These are phyloP conservation scores for Panurus biarmicus DNA, from an alignment of 2,113 vertebrate species.

Conservation along the genomic window DNA sequence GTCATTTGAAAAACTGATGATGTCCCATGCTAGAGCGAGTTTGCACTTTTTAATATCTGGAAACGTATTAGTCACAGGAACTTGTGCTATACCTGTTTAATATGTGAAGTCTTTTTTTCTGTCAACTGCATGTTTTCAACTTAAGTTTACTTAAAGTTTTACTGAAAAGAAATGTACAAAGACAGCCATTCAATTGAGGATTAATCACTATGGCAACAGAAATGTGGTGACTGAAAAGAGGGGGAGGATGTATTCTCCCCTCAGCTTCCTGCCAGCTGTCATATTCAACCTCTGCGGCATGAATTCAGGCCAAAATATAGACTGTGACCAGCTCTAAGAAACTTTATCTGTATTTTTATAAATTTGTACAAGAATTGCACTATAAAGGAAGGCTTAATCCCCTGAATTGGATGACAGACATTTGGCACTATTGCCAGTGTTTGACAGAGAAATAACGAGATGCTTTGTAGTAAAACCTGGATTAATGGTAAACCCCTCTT, in stretches of 20 bases:
- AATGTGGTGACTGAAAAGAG: constrained; percentile 67
- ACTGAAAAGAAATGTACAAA: constrained; percentile 78
- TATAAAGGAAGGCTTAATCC: constrained; percentile 79
- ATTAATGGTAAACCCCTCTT: constrained; percentile 79
- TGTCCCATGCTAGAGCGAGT: neutral
- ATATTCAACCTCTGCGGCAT: constrained; percentile 69
- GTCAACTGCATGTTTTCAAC: constrained; percentile 66
- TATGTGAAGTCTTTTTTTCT: constrained; percentile 3
- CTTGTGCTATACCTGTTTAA: constrained; percentile 55
- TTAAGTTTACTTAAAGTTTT: constrained; percentile 74
- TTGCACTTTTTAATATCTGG: constrained; percentile 29
- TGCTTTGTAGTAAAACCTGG: constrained; percentile 79
- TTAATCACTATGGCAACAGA: constrained; percentile 76
- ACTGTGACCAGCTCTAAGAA: constrained; percentile 72
- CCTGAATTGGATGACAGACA: constrained; percentile 74
- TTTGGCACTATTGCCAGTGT: constrained; percentile 72
- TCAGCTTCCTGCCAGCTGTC: constrained; percentile 80
- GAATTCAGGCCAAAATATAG: constrained; percentile 73
- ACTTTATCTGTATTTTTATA: constrained; percentile 82
- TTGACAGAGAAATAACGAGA: constrained; percentile 75
- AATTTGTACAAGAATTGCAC: constrained; percentile 73
- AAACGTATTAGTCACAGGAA: constrained; percentile 42
- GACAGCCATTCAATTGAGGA: constrained; percentile 75
- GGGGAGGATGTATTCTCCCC: constrained; percentile 71
- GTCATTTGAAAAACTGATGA: constrained; percentile 23